Conservation (phyloP, 2,888 invertebrate species). For the Drosophila melanocephala region DNA sequence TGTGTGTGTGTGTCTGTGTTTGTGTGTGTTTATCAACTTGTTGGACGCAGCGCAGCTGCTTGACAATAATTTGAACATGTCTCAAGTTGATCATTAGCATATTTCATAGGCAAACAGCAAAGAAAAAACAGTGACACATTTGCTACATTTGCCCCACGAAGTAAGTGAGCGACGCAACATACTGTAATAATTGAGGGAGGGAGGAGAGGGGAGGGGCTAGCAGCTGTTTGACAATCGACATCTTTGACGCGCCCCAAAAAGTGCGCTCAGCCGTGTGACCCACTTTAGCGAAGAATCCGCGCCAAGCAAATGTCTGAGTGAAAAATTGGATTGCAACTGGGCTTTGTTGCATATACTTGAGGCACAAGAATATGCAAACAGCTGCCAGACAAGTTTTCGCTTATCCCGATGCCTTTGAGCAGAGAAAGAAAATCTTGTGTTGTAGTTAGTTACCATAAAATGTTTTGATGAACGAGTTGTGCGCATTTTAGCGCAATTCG, state of each 20-base stretch:
- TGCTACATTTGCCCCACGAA: conserved; percentile 9
- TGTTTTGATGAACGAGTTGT: conserved; percentile 75
- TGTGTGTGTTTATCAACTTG: conserved; percentile 38
- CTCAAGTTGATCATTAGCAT: conserved; percentile 82
- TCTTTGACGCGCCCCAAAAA: conserved; percentile 74
- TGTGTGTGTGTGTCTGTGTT: background rate
- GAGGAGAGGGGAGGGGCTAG: background rate
- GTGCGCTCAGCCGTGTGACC: conserved; percentile 79
- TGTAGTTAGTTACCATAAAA: conserved; percentile 65
- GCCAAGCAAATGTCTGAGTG: conserved; percentile 22
- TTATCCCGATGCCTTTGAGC: background rate
- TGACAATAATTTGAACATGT: conserved; percentile 80
- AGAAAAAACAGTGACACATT: conserved; percentile 43
- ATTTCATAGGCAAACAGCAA: conserved; percentile 66
- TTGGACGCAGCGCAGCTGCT: conserved; percentile 59
- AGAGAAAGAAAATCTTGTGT: conserved; percentile 25
- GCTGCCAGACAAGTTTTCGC: conserved; percentile 2
- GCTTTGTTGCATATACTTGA: conserved; percentile 54
- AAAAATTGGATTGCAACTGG: conserved; percentile 48
- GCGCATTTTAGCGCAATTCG: conserved; percentile 49
- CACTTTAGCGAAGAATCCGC: conserved; percentile 62
- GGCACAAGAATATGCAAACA: conserved; percentile 30
- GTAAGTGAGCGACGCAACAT: conserved; percentile 30
- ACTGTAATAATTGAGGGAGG: conserved; percentile 32
- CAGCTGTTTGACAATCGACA: conserved; percentile 67